phyloP scores from a whole-genome alignment of 2,888 invertebrate genomes.

The Dendrolimus pini region DNA sequence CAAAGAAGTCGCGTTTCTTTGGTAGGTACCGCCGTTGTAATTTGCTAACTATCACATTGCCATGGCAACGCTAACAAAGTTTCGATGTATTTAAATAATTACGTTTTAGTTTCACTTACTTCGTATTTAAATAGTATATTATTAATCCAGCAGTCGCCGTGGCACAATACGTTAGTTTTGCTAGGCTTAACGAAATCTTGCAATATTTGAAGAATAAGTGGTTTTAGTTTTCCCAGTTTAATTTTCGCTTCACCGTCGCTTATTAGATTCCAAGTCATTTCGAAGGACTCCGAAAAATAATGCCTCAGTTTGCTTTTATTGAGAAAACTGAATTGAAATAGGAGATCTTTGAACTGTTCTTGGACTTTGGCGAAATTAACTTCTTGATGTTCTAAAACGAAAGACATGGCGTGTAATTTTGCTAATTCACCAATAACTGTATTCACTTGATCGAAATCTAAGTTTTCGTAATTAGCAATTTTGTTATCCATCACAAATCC shows the following conservation, averaged over 20 bases:
- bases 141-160: slow-evolving; percentile 63
- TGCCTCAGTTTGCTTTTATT: slow-evolving; percentile 47
- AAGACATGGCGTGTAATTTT: slow-evolving; percentile 55
- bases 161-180: slow-evolving; percentile 49
- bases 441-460: slow-evolving; percentile 34
- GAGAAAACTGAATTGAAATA: slow-evolving; percentile 47
- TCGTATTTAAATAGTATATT: slow-evolving; percentile 46
- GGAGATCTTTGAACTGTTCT: slow-evolving; percentile 40
- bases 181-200: slow-evolving; percentile 37
- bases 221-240: slow-evolving; percentile 31
- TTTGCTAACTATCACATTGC: no score
- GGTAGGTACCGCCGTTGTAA: no score
- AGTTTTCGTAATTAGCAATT: slow-evolving; percentile 30
- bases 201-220: slow-evolving; percentile 39
- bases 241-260: slow-evolving; percentile 31
- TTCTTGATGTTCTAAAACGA: slow-evolving; percentile 33
- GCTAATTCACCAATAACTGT: slow-evolving; percentile 45
- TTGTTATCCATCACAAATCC: slow-evolving; percentile 43
- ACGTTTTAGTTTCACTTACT: slow-evolving; percentile 22
- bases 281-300: slow-evolving; percentile 52
- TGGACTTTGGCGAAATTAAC: slow-evolving; percentile 27
- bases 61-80: background rate
- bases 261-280: slow-evolving; percentile 42
- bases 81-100: background rate
- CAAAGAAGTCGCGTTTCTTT: no score